Conservation (phyloP, 2,888 invertebrate genomes). For the Chymomyza caudatula region DNA sequence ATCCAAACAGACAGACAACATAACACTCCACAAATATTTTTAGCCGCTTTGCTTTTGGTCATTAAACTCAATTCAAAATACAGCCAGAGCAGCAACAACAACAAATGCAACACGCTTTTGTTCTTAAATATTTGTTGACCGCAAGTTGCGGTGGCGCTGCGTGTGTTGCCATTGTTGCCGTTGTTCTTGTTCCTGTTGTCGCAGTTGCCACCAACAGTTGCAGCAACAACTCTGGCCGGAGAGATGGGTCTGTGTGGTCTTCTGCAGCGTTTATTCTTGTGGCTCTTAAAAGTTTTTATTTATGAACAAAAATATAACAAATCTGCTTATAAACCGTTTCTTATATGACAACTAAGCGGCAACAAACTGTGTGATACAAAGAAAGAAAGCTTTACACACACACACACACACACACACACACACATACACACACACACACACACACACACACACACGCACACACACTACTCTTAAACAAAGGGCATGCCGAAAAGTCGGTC, state of each 20-base stretch:
- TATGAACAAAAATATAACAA: neutral
- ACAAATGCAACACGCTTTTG: conserved; percentile 43
- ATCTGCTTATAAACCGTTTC: conserved; percentile 5
- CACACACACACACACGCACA: neutral
- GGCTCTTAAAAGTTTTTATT: conserved; percentile 3
- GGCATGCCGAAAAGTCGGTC: neutral
- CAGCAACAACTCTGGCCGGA: neutral
- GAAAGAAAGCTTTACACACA: too few relatives aligned
- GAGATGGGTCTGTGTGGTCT: neutral
- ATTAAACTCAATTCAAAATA: conserved; percentile 56
- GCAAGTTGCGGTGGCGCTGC: conserved; percentile 18
- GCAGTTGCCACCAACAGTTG: neutral
- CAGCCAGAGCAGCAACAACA: neutral
- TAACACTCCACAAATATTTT: conserved; percentile 53
- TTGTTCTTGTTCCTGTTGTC: neutral
- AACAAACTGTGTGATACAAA: neutral
- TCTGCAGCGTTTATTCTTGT: neutral
- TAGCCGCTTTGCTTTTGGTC: conserved; percentile 58
- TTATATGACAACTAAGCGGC: conserved; percentile 8
- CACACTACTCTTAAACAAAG: neutral
- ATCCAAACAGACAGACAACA: too few relatives aligned
- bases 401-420: neutral
- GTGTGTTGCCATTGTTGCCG: too few relatives aligned
- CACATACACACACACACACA: neutral
- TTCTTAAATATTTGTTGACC: conserved; percentile 61